These are phyloP conservation scores for Carcina quercana DNA, from an alignment of 2,888 invertebrate species.

Conservation along the genomic window DNA sequence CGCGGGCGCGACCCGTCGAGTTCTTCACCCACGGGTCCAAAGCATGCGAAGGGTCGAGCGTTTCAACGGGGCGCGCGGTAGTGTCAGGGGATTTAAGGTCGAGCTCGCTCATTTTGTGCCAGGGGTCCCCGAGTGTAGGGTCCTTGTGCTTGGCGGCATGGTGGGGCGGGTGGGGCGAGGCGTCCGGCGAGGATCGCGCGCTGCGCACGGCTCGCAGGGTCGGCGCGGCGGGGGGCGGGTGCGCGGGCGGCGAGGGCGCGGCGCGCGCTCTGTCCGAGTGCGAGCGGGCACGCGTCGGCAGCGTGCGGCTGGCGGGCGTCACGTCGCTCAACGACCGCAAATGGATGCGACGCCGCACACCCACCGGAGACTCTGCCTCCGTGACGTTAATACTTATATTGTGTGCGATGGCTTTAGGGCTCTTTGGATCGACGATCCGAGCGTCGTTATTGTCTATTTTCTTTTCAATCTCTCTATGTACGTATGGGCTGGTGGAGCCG, in stretches of 20 bases:
- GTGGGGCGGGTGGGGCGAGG: slow-evolving; percentile 25
- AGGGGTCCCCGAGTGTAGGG: slow-evolving; percentile 36
- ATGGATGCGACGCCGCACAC: slow-evolving; percentile 57
- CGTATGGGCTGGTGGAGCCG: slow-evolving; percentile 37
- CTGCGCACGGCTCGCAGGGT: slow-evolving; percentile 30
- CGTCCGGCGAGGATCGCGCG: slow-evolving; percentile 52
- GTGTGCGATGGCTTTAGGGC: slow-evolving; percentile 30
- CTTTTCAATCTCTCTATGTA: slow-evolving; percentile 30
- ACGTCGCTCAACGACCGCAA: slow-evolving; percentile 65
- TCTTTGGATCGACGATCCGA: slow-evolving; percentile 22
- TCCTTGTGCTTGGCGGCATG: slow-evolving; percentile 22
- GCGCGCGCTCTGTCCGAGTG: slow-evolving; percentile 56
- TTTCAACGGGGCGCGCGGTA: slow-evolving; percentile 34
- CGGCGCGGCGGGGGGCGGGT: slow-evolving; percentile 25
- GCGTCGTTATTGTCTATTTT: slow-evolving; percentile 30
- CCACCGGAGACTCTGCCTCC: slow-evolving; percentile 53
- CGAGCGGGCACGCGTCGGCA: slow-evolving; percentile 50
- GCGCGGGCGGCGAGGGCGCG: slow-evolving; percentile 31
- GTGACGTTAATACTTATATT: slow-evolving; percentile 64
- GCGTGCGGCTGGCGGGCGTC: slow-evolving; percentile 52
- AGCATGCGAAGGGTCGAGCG: slow-evolving; percentile 29
- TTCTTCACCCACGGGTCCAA: slow-evolving; percentile 35
- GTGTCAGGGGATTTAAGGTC: slow-evolving; percentile 26
- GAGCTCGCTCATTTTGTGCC: slow-evolving; percentile 51
- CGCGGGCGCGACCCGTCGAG: slow-evolving; percentile 14